A percentile compares a stretch with the other conserved stretches of the same genome.
phyloP scores from a whole-genome alignment of 2,797 vertebrate species.

The Clamator glandarius region DNA sequence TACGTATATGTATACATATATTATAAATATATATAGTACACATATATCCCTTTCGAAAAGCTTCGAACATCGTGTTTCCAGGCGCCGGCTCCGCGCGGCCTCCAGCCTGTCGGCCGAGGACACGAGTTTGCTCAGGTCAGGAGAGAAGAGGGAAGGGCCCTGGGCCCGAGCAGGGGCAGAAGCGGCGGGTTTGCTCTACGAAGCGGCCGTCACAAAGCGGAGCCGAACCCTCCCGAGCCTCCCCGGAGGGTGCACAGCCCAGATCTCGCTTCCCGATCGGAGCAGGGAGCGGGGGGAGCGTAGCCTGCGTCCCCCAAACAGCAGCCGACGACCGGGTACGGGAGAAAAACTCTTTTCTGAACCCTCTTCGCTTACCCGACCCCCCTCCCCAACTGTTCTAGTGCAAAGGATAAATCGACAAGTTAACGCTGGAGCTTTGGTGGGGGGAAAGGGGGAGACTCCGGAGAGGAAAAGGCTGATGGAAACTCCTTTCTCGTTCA shows the following conservation, averaged over 20 bases:
- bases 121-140: constrained; percentile 58
- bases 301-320: background rate
- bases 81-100: background rate
- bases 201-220: background rate
- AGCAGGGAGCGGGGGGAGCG: background rate
- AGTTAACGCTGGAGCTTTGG: constrained; percentile 53
- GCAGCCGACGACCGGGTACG: background rate
- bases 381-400: background rate
- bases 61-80: constrained; percentile 66
- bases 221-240: background rate
- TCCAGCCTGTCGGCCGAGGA: background rate
- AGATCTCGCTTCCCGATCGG: background rate
- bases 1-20: constrained; percentile 37
- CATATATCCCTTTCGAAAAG: background rate
- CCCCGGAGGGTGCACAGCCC: background rate
- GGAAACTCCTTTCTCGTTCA: constrained; percentile 63
- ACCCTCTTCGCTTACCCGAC: background rate
- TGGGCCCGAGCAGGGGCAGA: constrained; percentile 31
- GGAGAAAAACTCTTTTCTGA: background rate
- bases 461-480: background rate
- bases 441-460: background rate
- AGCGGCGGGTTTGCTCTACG: background rate
- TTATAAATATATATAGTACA: constrained; percentile 37
- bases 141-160: constrained; percentile 61
- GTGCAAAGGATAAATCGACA: constrained; percentile 64